phyloP scores from a whole-genome alignment of 2,113 vertebrate species.

The Neolamprologus sp. region DNA sequence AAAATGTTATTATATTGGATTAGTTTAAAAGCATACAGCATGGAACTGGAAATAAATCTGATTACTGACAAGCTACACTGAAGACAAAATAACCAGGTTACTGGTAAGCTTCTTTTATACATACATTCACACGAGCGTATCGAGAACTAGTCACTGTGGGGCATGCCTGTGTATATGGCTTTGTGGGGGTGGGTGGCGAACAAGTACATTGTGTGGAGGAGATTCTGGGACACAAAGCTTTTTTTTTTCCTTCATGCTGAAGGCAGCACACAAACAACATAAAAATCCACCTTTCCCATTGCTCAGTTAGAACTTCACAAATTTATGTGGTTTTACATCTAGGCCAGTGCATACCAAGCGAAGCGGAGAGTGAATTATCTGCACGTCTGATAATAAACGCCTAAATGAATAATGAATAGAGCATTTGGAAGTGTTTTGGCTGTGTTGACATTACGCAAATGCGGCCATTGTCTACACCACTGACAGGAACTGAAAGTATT shows the following conservation, averaged over 20 bases:
- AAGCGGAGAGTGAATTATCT: background rate
- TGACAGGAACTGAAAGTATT: constrained; percentile 6
- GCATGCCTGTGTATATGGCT: background rate
- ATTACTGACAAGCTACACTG: background rate
- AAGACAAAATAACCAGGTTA: background rate
- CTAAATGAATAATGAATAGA: background rate
- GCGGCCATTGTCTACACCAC: background rate
- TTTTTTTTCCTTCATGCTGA: background rate
- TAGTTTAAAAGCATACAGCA: background rate
- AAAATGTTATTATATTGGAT: background rate
- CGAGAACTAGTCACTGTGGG: background rate
- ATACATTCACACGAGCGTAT: background rate
- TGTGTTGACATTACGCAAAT: background rate
- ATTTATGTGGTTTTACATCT: background rate
- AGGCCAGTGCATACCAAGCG: background rate
- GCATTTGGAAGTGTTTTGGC: background rate
- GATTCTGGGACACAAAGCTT: background rate
- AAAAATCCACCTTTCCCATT: background rate
- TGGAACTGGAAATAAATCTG: background rate
- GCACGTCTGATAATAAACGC: background rate
- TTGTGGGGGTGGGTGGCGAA: constrained; percentile 19
- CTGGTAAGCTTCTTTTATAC: background rate
- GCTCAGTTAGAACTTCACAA: background rate
- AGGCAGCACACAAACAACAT: background rate
- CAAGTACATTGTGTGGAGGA: constrained; percentile 7